Evolutionary conservation across 2,888 invertebrate species (phyloP), one percentile per base, ranked within the genome.

Genomic region (Drosophila barbarae): DNA sequence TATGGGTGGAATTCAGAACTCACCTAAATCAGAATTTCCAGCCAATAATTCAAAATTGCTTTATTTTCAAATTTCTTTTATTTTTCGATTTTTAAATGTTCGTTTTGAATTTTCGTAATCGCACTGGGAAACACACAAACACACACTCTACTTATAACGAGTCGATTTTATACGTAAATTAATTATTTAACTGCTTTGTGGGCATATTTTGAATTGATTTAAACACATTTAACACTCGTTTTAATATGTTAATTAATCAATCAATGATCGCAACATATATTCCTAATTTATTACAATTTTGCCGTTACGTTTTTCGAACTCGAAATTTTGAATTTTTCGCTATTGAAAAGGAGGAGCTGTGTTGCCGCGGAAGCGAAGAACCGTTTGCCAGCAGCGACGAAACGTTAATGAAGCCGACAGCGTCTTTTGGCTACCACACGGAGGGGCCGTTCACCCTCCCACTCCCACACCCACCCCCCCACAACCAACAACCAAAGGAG

Each of bases 351-450:
- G 5, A 23, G 32, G 23, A 39, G 15, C 9, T 36, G n/a, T 52
- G 21, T 34, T 53, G 21, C 35, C 42, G 26, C 50, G 54, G 38
- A 38, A 36, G 26, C 42, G 55, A 67, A 52, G 54, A 73, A 79
- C 73, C 82, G 83, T 71, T 76, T 74, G 69, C 75, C 78, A 81
- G 73, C 78, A 87, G 71, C 76, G 76, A 67, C 82, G 75, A 82
- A 77, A 74, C 72, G 80, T 74, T 76, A 87, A 87, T 86, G 86
- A 80, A 77, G 69, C 75, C 67, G 60, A 54, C 71, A 72, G 63
- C 54, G 42, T 46, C 42, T 59, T 30, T 47, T 72, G 61, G 69
- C 67, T 65, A 54, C 51, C 57, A 69, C 72, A 69, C 64, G 69
- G 55, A 59, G 65, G 46, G 18, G 52, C 21, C 46, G 35, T 39